Base-by-base conservation (phyloP, 2,888 invertebrate species). In the Tachystola acroxantha region DNA sequence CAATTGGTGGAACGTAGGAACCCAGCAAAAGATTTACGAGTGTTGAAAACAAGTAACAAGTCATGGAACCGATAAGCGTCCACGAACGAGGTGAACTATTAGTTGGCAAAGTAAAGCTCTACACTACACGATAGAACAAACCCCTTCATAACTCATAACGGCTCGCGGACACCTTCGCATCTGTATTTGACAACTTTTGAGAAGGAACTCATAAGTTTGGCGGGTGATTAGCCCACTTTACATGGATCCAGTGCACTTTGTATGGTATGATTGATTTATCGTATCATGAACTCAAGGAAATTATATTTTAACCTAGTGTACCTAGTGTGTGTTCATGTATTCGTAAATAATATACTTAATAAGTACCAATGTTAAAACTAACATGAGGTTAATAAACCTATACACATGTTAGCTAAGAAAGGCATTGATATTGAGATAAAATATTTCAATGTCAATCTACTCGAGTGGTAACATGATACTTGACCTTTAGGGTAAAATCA, bases 131-230 rank as follows among this genome's bases (percentile, higher is more conserved):
- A 42, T 22, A 37, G 40, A 42, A 32, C 28, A 40, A 44, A 41
- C 37, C 34, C 34, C 42, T 42, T 39, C 37, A 46, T 50, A 36
- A 46, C 32, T 48, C 46, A 44, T 43, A 51, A 46, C 50, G 42
- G 48, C 50, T 42, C 31, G 34, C 13, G 32, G 42, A 40, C 45
- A 40, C 43, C 45, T 47, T 30, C 42, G 40, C 49, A 61, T 59
- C 46, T 49, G 52, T 57, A 53, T 56, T 56, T 53, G 58, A 56
- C 47, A 53, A 48, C 36, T 41, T 48, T 48, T 45, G 32, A 40
- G 45, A 42, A 41, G 43, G 31, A 35, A 34, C 35, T 10, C 40
- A 45, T 45, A 35, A 42, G 25, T 45, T 39, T 32, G 32, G 27
- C 12, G 20, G 34, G 36, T 9, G 32, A 27, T 42, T 40, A 37